Base-by-base conservation (phyloP, 2,797 vertebrate species). In the Pterois miles region DNA sequence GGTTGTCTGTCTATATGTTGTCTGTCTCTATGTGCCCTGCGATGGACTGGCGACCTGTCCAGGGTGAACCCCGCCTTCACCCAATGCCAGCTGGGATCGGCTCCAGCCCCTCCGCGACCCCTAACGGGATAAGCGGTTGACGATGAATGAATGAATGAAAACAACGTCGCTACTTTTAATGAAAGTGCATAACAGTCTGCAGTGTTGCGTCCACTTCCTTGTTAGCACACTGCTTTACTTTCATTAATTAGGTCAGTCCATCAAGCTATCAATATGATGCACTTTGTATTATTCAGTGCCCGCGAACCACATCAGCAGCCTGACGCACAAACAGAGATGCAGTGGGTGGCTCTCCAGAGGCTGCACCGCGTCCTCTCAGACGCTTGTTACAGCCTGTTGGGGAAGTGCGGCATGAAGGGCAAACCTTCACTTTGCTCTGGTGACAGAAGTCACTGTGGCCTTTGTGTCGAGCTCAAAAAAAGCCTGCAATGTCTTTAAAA, bases 401-500 rank as follows among this genome's bases (percentile, higher is more conserved):
- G 36, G 54, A 43, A 76, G 60, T 11, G 43, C 25, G 14, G 63
- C 75, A 38, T 72, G 65, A 90, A 84, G 83, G 78, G 58, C 79
- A 66, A 80, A 85, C 76, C 77, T 85, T 85, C 70, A 50, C 80
- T 81, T 84, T 71, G 36, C 72, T 48, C 38, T 53, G 81, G 76
- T 56, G 71, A 90, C 80, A 88, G 74, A 85, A 79, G 75, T 78
- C 6, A 75, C 80, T 54, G 34, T 4, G 71, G 83, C 82, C 83
- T 90, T 89, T 92, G 88, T 89, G 87, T 84, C 5, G 54, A 64
- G 83, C 64, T 82, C 57, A 57, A 78, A 84, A 59, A 71, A 79
- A 67, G 80, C 66, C 64, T 12, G 80, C 72, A 48, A 86, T 87
- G 87, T 92, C 85, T 92, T 87, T 81, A 88, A 91, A 95, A 95